A percentile compares a stretch with the other conserved stretches of the same genome.
Conservation (phyloP, 1,140 invertebrate species). For the Nephotettix cincticeps region DNA sequence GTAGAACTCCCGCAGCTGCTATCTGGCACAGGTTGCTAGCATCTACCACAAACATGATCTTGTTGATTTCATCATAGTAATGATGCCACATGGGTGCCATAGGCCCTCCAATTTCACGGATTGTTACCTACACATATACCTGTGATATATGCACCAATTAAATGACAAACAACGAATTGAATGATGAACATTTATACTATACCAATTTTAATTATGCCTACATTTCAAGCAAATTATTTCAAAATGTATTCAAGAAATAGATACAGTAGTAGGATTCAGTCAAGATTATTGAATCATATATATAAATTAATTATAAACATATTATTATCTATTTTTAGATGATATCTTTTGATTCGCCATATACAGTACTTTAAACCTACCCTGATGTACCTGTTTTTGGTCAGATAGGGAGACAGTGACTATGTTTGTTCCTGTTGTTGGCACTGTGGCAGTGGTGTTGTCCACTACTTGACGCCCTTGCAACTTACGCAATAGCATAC, state of each 20-base stretch:
- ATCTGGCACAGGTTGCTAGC: constrained; percentile 79
- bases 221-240: too few species aligned
- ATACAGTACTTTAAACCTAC: too few species aligned
- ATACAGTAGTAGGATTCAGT: too few species aligned
- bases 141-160: too few species aligned
- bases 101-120: constrained; percentile 72
- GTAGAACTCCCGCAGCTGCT: constrained; percentile 71
- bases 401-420: constrained; percentile 53
- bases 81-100: constrained; percentile 75
- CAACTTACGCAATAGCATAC: constrained; percentile 70
- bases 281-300: too few species aligned
- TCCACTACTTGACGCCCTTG: constrained; percentile 65
- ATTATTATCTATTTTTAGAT: too few species aligned
- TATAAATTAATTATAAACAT: too few species aligned
- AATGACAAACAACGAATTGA: too few species aligned
- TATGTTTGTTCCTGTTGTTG: constrained; percentile 76
- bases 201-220: too few species aligned
- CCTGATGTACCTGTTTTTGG: constrained; percentile 28
- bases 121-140: constrained; percentile 28
- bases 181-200: too few species aligned
- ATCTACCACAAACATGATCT: constrained; percentile 75
- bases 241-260: too few species aligned
- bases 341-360: too few species aligned
- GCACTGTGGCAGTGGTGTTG: constrained; percentile 65
- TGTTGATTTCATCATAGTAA: constrained; percentile 65